Conservation (phyloP, 2,888 invertebrate species). For the Corythucha ciliata region DNA sequence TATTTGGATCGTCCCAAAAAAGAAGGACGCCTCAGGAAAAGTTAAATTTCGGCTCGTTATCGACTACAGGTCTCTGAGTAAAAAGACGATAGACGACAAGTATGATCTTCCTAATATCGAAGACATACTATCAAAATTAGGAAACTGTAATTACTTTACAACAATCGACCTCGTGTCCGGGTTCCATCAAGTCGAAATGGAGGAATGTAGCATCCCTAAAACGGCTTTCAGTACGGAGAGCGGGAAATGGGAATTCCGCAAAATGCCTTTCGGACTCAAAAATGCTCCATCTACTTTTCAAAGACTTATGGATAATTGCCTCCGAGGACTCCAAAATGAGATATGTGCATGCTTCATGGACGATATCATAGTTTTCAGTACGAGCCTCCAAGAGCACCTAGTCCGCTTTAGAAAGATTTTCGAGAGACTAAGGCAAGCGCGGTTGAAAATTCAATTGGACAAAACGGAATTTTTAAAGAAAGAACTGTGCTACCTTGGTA, state of each 20-base stretch:
- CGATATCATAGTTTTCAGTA: neutral
- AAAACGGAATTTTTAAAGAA: neutral
- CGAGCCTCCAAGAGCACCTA: slow-evolving; percentile 1
- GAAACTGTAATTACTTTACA: neutral
- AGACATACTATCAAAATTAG: neutral
- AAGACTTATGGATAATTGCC: neutral
- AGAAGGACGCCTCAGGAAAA: neutral
- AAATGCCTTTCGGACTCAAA: neutral
- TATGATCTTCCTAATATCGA: neutral
- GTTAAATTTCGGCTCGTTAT: neutral
- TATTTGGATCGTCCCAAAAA: neutral
- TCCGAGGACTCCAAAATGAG: neutral
- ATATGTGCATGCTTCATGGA: neutral
- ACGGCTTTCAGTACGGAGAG: neutral
- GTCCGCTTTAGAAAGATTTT: neutral
- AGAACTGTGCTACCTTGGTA: neutral
- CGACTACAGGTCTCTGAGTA: neutral
- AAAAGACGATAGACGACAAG: neutral
- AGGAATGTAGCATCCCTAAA: neutral
- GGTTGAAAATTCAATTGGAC: neutral
- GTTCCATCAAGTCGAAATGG: neutral
- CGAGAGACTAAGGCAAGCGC: neutral
- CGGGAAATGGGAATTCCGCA: neutral
- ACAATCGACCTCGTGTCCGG: neutral
- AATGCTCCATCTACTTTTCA: neutral